These are phyloP conservation scores for Oedothorax gibbosus DNA, from an alignment of 1,140 invertebrate species.

Conservation along the genomic window DNA sequence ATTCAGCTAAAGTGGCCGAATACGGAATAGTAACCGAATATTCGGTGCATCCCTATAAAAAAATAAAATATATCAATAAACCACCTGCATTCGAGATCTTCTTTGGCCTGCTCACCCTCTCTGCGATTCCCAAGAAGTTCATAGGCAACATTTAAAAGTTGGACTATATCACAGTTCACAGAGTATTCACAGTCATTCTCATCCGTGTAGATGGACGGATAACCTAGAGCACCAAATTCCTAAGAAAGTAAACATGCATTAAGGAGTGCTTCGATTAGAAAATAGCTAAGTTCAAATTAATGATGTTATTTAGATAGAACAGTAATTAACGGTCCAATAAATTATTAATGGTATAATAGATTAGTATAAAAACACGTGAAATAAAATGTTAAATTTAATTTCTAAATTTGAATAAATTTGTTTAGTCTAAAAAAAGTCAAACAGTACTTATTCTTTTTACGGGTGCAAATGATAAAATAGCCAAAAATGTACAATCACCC, in stretches of 20 bases:
- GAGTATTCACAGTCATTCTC: conserved; percentile 7
- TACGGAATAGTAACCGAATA: no score
- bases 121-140: conserved; percentile 19
- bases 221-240: conserved; percentile 51
- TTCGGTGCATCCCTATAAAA: no score
- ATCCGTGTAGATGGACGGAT: conserved; percentile 47
- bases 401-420: no score
- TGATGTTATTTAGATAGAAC: background rate
- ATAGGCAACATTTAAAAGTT: conserved; percentile 27
- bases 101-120: conserved; percentile 17
- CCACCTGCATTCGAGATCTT: conserved; percentile 29
- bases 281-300: background rate
- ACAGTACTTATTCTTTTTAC: no score
- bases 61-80: background rate
- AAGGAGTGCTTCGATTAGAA: background rate
- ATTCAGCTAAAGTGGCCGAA: no score
- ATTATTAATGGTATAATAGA: background rate
- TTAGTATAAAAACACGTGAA: background rate
- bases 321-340: background rate
- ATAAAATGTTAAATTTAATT: background rate
- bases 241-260: background rate
- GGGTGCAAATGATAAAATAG: no score
- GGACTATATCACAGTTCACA: conserved; percentile 55
- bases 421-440: no score
- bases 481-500: no score